Evolutionary conservation across 2,888 invertebrate genomes (phyloP).

Genomic region (Antitype chi): DNA sequence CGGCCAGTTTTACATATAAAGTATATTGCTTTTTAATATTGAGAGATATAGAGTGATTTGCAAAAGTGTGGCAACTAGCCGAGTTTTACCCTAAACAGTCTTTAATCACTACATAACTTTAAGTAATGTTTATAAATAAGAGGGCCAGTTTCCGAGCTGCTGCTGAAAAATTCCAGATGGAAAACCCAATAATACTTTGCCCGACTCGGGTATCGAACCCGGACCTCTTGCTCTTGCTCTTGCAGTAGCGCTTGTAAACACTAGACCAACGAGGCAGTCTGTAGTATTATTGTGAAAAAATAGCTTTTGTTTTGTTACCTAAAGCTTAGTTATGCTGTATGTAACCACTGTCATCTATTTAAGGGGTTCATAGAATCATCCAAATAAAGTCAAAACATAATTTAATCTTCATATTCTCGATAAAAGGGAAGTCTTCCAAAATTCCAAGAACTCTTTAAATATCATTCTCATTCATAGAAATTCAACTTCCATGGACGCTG

Average conservation of each 20-base stretch:
- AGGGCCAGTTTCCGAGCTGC: background rate
- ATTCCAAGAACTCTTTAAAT: constrained; percentile 4
- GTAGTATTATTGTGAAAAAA: background rate
- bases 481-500: constrained; percentile 3
- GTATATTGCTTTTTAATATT: too few relatives aligned
- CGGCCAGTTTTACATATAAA: too few relatives aligned
- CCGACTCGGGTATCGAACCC: background rate
- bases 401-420: background rate
- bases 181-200: background rate
- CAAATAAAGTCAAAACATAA: background rate
- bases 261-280: background rate
- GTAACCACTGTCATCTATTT: too few relatives aligned
- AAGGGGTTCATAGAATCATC: background rate
- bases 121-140: too few relatives aligned
- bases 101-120: too few relatives aligned
- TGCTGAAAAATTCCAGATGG: background rate
- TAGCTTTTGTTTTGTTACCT: background rate
- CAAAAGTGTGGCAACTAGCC: too few relatives aligned
- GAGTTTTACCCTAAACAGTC: too few relatives aligned
- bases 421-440: background rate
- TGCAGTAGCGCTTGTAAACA: background rate
- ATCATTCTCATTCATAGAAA: constrained; percentile 25
- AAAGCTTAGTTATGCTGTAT: background rate
- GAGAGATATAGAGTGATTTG: too few relatives aligned
- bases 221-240: too few relatives aligned